Conservation (phyloP, 2,113 vertebrate species). For the Donacobius atricapilla region DNA sequence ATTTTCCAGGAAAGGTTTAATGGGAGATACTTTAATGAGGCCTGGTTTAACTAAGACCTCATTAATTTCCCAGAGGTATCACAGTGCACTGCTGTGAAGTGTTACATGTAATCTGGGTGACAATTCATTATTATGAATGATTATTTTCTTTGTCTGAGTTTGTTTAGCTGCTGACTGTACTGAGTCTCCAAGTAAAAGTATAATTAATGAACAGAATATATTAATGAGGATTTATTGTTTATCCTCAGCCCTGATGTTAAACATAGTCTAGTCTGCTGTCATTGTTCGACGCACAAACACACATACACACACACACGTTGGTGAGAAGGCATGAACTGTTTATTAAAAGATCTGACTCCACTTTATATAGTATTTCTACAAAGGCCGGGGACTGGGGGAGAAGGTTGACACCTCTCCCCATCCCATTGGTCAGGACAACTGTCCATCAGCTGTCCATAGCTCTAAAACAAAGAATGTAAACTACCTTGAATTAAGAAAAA, state of each 20-base stretch:
- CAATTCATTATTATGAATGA: background rate
- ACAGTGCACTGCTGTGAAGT: background rate
- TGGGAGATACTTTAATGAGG: constrained; percentile 29
- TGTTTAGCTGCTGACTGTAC: background rate
- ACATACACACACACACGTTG: too few relatives aligned
- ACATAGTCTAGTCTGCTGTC: too few relatives aligned
- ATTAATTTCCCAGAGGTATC: constrained; percentile 37
- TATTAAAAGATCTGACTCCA: too few relatives aligned
- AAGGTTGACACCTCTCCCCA: too few relatives aligned
- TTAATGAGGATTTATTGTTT: background rate
- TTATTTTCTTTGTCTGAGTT: constrained; percentile 5
- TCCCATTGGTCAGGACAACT: too few relatives aligned
- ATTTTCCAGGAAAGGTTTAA: constrained; percentile 41
- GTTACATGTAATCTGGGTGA: constrained; percentile 8
- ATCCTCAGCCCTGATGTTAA: background rate
- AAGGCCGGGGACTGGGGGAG: too few relatives aligned
- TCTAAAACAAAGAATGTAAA: too few relatives aligned
- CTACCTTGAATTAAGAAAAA: too few relatives aligned
- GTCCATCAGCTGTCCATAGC: too few relatives aligned
- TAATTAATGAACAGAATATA: background rate
- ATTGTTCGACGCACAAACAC: too few relatives aligned
- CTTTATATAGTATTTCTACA: too few relatives aligned
- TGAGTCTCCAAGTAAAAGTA: background rate
- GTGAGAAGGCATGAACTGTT: too few relatives aligned
- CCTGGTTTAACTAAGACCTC: constrained; percentile 18